Conservation (phyloP, 2,888 invertebrate species). For the Plebejus argus region DNA sequence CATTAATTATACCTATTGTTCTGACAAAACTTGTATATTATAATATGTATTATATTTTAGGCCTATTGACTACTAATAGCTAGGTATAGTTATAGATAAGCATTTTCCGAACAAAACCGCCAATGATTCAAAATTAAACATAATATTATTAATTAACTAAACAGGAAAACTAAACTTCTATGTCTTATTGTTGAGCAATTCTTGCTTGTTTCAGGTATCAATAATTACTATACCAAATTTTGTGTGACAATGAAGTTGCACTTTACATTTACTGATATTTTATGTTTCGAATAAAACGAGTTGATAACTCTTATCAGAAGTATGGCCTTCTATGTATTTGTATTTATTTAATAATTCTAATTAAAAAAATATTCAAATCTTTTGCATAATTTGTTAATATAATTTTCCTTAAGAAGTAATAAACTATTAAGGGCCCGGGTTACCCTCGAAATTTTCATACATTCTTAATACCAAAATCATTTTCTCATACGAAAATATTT, state of each 20-base stretch:
- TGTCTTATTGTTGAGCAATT: slow-evolving; percentile 13
- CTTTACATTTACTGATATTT: no score
- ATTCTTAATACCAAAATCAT: no score
- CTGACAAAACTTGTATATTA: no score
- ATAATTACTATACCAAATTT: no score
- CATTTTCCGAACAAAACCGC: not conserved
- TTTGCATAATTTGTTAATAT: not conserved
- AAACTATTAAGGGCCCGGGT: no score
- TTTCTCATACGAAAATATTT: no score
- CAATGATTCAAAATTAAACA: not conserved
- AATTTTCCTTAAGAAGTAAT: not conserved
- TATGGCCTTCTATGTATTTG: not conserved
- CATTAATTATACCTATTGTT: no score
- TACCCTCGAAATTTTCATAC: no score
- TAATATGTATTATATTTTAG: not conserved
- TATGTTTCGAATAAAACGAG: not conserved
- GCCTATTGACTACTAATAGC: not conserved
- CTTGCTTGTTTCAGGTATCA: slow-evolving; percentile 16
- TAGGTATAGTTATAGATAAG: not conserved
- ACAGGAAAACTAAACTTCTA: slow-evolving; percentile 8
- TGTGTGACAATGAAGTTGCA: no score
- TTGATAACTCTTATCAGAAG: slow-evolving; percentile 3
- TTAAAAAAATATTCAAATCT: not conserved
- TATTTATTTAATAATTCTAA: not conserved
- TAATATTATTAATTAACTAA: not conserved